Evolutionary conservation across 2,888 invertebrate species (phyloP).

Genomic region (Ochropacha duplaris): DNA sequence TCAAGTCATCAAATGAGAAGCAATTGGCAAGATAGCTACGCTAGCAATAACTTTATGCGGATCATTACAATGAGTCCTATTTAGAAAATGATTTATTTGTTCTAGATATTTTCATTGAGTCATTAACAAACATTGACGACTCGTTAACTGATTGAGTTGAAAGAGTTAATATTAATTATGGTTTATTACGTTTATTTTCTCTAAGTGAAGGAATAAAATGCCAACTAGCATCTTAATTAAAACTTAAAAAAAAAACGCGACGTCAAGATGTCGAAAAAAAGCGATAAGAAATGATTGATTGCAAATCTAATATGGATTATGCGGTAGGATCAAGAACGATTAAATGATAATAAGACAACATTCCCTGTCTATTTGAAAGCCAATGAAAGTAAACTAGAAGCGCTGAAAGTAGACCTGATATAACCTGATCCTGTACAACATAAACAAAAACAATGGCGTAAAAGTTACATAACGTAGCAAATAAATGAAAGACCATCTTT

Average conservation of each 20-base stretch:
- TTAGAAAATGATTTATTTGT: not conserved
- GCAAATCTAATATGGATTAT: not conserved
- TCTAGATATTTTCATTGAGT: not conserved
- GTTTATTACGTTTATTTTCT: too few relatives aligned
- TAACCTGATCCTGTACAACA: constrained; percentile 2
- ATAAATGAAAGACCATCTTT: not conserved
- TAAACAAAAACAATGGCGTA: not conserved
- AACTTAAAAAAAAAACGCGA: not conserved
- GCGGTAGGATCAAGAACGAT: constrained; percentile 12
- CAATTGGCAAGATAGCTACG: constrained; percentile 15
- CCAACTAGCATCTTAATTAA: not conserved
- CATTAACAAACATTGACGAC: not conserved
- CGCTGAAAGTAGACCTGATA: constrained; percentile 35
- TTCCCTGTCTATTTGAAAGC: constrained; percentile 49
- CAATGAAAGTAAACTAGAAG: constrained; percentile 46
- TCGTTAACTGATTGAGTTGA: not conserved
- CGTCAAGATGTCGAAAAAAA: not conserved
- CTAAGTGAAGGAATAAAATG: not conserved
- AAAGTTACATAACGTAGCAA: not conserved
- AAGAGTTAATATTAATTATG: not conserved
- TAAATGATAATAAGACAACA: constrained; percentile 44
- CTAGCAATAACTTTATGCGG: not conserved
- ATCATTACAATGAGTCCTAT: not conserved
- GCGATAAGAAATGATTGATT: not conserved
- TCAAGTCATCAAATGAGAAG: constrained; percentile 12